A percentile compares a stretch with the other conserved stretches of the same genome.
Evolutionary conservation across 2,113 vertebrate genomes (phyloP).

Genomic region (Pseudolaguvia tuberculata): DNA sequence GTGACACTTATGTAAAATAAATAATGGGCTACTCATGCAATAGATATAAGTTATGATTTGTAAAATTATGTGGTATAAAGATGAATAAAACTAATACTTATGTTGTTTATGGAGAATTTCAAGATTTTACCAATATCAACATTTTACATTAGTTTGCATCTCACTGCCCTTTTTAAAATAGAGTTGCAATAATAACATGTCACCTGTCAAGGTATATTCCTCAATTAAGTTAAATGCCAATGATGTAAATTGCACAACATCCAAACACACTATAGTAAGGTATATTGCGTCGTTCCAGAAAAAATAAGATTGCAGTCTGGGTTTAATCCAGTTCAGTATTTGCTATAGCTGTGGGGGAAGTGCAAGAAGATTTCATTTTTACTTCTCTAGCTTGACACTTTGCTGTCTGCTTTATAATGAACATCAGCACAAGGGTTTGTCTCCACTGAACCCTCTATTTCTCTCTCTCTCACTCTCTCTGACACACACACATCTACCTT

Average conservation of each 20-base stretch:
- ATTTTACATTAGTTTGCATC: background rate
- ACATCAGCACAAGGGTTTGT: conserved; percentile 20
- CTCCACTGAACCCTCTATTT: background rate
- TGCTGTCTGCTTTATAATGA: conserved; percentile 29
- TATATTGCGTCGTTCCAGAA: background rate
- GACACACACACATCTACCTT: background rate
- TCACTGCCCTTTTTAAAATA: background rate
- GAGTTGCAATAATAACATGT: background rate
- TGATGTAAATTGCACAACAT: background rate
- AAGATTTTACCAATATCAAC: no score
- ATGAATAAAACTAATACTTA: no score
- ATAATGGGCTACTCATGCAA: background rate
- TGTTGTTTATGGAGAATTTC: no score
- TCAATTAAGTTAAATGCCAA: background rate
- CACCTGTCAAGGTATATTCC: background rate
- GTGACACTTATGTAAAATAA: background rate
- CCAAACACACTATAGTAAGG: background rate
- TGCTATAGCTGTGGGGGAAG: conserved; percentile 3
- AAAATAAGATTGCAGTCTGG: background rate
- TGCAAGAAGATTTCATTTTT: conserved; percentile 32
- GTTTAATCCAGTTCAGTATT: conserved; percentile 6
- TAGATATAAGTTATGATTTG: no score
- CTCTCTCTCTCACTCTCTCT: background rate
- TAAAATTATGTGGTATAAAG: background rate
- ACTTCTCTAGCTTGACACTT: conserved; percentile 33